Base-by-base conservation (phyloP, 2,797 vertebrate species). In the Rousettus madagascariensis region DNA sequence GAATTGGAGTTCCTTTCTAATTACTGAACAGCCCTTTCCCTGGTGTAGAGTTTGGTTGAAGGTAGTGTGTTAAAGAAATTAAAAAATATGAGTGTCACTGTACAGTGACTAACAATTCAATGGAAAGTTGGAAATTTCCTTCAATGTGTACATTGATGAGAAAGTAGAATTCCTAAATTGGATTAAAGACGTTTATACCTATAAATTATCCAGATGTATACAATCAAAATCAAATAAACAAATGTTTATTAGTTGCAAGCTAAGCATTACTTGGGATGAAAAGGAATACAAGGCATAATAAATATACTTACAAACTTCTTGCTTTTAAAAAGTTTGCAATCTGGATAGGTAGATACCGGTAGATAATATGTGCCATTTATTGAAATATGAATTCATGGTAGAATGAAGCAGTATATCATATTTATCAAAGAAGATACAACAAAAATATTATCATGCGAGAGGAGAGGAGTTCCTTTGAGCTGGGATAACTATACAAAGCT, bases 131-230 rank as follows among this genome's bases (percentile, higher is more conserved):
- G 4, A 17, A 26, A 68, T 96, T 96, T 77, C n/a, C 41, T 46
- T 94, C 79, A 66, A 79, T 84, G 22, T 78, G 20, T 79, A 22
- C 26, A 38, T 93, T 69, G 43, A 19, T 41, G 68, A 95, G 72
- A 95, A 95, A 95, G 66, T 57, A 6, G 17, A 61, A 75, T 82
- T 94, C 41, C 13, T 85, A 65, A 91, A 90, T 1, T 93, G 59
- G 5, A 8, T 59, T 72, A 89, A 91, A 83, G 36, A 63, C 36
- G 30, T 41, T 94, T n/a, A 24, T 79, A 41, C 30, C 15, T 92
- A 46, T 38, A 90, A 26, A 59, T 75, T 75, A 43, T 55, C 7
- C 20, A 80, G 36, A 28, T 10, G 1, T 66, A 1, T n/a, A 51
- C 8, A 57, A 86, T 78, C 12, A 89, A 77, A 93, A 93, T 43